Base-by-base conservation (phyloP, 2,888 invertebrate genomes). In the Drosophila suboccidentalis region DNA sequence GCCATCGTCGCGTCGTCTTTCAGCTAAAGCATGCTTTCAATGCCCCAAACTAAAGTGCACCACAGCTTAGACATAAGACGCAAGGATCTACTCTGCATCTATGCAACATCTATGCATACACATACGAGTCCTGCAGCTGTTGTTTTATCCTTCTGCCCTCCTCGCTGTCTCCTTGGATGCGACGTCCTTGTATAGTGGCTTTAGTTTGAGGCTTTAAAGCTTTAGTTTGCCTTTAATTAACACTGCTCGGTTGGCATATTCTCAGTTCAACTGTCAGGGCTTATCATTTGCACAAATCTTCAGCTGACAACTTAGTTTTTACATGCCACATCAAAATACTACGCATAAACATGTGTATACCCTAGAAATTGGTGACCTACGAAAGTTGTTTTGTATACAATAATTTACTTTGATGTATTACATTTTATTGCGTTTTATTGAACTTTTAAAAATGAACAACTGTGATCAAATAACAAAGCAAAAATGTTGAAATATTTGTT, bases 271-370 rank as follows among this genome's bases (percentile, higher is more conserved):
- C 72, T 76, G 72, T 72, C 76, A 64, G 68, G 17, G 41, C 55
- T 62, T 76, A 72, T 76, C 72, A 68, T 64, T 72, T 65, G 58
- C 61, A 41, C 68, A 76, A 76, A 76, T 76, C 76, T 76, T 47
- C 58, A 51, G 55, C 47, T 72, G 76, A 76, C 76, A 72, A 59
- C 47, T 50, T 51, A 68, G 59, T 68, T 76, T 76, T 62, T 55
- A 62, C 64, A 63, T 75, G 71, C 62, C 49, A 75, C 57, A 66
- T 44, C 55, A 46, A 62, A 75, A 71, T 49, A 75, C 74, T 59
- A 57, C 62, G 59, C 55, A 60, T 63, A 58, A 43, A 60, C 60
- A 64, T 64, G 47, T 64, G 5, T 17, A 46, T 63, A 59, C 53
- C 58, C 75, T 15, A 8, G 19, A 36, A 57, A 44, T 4, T 1